Evolutionary conservation across 1,140 invertebrate species (phyloP).

Genomic region (Drosophila cardini): DNA sequence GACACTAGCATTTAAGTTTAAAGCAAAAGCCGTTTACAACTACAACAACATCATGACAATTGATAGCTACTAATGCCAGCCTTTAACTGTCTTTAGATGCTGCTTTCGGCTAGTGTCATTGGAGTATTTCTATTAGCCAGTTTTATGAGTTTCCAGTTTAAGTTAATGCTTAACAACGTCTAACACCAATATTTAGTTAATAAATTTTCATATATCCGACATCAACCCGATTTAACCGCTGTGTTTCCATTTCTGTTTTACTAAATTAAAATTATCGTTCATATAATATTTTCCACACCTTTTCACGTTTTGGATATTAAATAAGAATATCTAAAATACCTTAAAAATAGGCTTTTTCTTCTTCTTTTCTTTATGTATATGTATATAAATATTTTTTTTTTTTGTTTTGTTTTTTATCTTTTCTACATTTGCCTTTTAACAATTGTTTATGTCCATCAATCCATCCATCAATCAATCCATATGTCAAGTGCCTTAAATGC

Average conservation of each 20-base stretch:
- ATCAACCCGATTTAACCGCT: constrained; percentile 50
- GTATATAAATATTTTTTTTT: constrained; percentile 74
- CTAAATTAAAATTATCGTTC: constrained; percentile 71
- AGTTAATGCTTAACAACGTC: constrained; percentile 62
- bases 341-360: constrained; percentile 63
- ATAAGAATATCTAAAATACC: constrained; percentile 85
- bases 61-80: constrained; percentile 5
- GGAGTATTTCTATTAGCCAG: constrained; percentile 20
- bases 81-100: constrained; percentile 2
- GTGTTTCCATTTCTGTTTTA: constrained; percentile 35
- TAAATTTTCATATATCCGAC: constrained; percentile 62
- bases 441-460: constrained; percentile 59
- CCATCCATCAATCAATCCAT: constrained; percentile 40
- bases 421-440: constrained; percentile 69
- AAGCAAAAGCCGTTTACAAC: constrained; percentile 11
- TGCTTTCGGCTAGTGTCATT: constrained; percentile 28
- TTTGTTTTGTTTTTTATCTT: constrained; percentile 44
- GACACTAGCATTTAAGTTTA: constrained; percentile 15
- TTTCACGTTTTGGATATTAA: constrained; percentile 81
- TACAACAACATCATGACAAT: constrained; percentile 1
- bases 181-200: constrained; percentile 77
- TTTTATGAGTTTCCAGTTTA: constrained; percentile 35
- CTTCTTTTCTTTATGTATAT: constrained; percentile 65
- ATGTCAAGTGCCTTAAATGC: constrained; percentile 79
- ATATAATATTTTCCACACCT: constrained; percentile 51